These are phyloP conservation scores for Equus quagga DNA, from an alignment of 2,113 vertebrate genomes.

Conservation along the genomic window DNA sequence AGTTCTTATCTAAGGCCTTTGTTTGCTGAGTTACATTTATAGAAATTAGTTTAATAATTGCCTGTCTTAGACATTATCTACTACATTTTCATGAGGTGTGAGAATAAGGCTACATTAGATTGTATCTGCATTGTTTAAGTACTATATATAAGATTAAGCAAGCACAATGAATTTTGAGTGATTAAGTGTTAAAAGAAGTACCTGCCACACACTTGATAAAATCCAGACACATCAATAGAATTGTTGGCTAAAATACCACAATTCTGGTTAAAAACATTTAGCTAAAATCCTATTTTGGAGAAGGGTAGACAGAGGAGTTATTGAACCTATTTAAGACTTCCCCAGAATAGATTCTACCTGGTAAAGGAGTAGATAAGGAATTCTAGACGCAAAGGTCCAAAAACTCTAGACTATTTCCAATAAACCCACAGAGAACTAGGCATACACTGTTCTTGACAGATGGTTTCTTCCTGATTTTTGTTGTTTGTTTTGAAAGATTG, in stretches of 20 bases:
- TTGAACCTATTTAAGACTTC: not conserved
- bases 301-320: not conserved
- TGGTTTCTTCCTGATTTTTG: not conserved
- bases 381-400: not conserved
- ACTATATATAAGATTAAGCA: not conserved
- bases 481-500: conserved; percentile 24
- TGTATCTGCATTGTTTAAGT: not conserved
- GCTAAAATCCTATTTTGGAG: not conserved
- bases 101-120: not conserved
- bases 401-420: not conserved
- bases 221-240: not conserved
- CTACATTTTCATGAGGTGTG: conserved; percentile 85
- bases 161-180: not conserved
- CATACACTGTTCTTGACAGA: not conserved
- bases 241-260: not conserved
- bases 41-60: conserved; percentile 86
- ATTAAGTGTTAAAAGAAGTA: not conserved
- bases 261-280: not conserved
- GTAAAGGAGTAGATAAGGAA: not conserved
- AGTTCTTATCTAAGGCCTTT: conserved; percentile 89
- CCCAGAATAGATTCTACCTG: not conserved
- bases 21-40: conserved; percentile 89
- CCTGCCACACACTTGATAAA: not conserved
- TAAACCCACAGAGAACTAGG: not conserved
- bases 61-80: conserved; percentile 86